phyloP scores from a whole-genome alignment of 2,888 invertebrate genomes.

The Siphonodentalium dalli region DNA sequence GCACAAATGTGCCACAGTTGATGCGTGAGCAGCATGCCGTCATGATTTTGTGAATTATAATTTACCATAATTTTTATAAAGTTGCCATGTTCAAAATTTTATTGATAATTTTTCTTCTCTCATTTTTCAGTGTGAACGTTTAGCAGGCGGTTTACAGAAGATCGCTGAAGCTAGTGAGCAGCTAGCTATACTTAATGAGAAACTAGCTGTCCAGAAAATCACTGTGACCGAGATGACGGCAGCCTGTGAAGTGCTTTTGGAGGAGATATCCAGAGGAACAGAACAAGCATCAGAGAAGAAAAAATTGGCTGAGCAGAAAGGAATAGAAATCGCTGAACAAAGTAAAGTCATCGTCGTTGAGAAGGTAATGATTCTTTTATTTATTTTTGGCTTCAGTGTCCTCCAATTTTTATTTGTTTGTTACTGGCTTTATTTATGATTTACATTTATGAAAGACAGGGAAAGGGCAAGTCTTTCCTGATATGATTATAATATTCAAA shows the following conservation, averaged over 20 bases:
- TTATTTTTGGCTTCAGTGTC: no score
- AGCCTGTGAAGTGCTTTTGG: conserved; percentile 80
- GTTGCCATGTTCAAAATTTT: no score
- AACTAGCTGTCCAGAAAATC: conserved; percentile 82
- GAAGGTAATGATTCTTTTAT: conserved; percentile 68
- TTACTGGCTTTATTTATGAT: no score
- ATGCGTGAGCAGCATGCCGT: no score
- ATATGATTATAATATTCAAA: no score
- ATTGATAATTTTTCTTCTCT: background rate
- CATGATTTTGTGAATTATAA: background rate
- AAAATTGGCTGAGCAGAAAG: conserved; percentile 79
- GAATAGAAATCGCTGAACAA: conserved; percentile 82
- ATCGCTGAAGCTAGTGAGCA: conserved; percentile 87
- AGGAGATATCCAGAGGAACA: conserved; percentile 74
- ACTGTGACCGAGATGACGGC: conserved; percentile 82
- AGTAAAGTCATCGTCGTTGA: conserved; percentile 80
- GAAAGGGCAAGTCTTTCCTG: no score
- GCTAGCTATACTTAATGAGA: conserved; percentile 79
- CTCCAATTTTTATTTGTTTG: no score
- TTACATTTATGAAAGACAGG: no score
- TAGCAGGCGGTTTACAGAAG: conserved; percentile 78
- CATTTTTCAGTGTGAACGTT: conserved; percentile 72
- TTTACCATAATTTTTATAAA: background rate
- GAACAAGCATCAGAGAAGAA: conserved; percentile 78
- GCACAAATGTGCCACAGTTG: no score